Evolutionary conservation across 2,888 invertebrate species (phyloP), one percentile per base, ranked within the genome.

Genomic region (Drosophila cognata): DNA sequence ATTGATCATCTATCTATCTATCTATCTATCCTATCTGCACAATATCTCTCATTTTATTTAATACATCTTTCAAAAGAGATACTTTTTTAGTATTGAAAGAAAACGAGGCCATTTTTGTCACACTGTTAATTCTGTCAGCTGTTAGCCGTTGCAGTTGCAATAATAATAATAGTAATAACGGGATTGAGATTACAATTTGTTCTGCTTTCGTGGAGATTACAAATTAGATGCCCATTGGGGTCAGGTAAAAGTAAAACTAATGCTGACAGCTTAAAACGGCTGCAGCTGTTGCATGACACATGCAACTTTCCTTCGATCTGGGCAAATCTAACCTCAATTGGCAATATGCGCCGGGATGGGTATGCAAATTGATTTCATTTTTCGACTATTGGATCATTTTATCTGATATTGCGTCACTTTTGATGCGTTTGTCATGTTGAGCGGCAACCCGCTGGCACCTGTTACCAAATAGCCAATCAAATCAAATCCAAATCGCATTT

Each of bases 231-330:
- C 66, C 48, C 88, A 88, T 85, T 71, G 74, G 61, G 85, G 89
- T 78, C 89, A 80, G 80, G 82, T 88, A 89, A 89, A 84, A 85
- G 89, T 85, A 76, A 68, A 71, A 46, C 51, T 29, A 50, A 25
- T 31, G 46, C 16, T 53, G 58, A 21, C 63, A 70, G 11, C 10
- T 43, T 72, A 61, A 63, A 68, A 55, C 11, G 1, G n/a, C n/a
- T 38, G 57, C 35, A 46, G 61, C 31, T 55, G 51, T 48, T 48
- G 57, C 59, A 63, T 64, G 79, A 28, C 64, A 43, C 36, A 65
- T 53, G 53, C 66, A 71, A 75, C 80, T 71, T 77, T 77, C 76
- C 52, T 50, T 66, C 52, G 61, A 53, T 21, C 58, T 62, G 11
- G 55, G 7, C 55, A 65, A 56, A 35, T 18, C 18, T 4, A 57